Conservation (phyloP, 2,113 vertebrate genomes). For the Chloropsis cyanopogon region DNA sequence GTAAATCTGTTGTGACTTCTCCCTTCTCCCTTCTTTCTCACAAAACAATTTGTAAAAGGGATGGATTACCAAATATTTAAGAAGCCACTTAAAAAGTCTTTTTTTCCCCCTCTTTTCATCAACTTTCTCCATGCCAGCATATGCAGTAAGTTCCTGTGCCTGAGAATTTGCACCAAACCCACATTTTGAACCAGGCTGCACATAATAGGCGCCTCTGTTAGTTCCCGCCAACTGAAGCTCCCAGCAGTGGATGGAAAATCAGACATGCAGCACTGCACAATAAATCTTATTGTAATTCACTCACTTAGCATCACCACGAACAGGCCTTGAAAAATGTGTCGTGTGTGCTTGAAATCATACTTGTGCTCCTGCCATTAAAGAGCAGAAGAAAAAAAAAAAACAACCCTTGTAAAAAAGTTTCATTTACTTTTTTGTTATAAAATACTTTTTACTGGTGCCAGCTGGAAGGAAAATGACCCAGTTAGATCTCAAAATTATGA, state of each 20-base stretch:
- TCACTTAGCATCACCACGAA: conserved; percentile 69
- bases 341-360: conserved; percentile 71
- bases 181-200: conserved; percentile 67
- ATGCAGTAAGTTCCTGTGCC: conserved; percentile 66
- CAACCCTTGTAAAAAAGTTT: conserved; percentile 64
- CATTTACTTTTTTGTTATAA: conserved; percentile 75
- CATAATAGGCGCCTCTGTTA: conserved; percentile 76
- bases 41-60: not conserved
- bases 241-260: conserved; percentile 80
- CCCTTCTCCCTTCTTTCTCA: not conserved
- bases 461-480: conserved; percentile 74
- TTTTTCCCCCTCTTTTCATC: conserved; percentile 63
- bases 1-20: conserved; percentile 17
- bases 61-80: conserved; percentile 32
- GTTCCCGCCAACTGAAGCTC: conserved; percentile 70
- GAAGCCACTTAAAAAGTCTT: conserved; percentile 41
- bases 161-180: conserved; percentile 64
- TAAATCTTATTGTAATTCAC: conserved; percentile 83
- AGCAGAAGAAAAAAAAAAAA: not conserved
- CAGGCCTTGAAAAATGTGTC: conserved; percentile 67
- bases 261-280: conserved; percentile 75
- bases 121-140: conserved; percentile 60
- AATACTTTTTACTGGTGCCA: conserved; percentile 73
- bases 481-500: conserved; percentile 81
- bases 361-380: conserved; percentile 72